Conservation (phyloP, 2,113 vertebrate species). For the Paratilapia polleni region DNA sequence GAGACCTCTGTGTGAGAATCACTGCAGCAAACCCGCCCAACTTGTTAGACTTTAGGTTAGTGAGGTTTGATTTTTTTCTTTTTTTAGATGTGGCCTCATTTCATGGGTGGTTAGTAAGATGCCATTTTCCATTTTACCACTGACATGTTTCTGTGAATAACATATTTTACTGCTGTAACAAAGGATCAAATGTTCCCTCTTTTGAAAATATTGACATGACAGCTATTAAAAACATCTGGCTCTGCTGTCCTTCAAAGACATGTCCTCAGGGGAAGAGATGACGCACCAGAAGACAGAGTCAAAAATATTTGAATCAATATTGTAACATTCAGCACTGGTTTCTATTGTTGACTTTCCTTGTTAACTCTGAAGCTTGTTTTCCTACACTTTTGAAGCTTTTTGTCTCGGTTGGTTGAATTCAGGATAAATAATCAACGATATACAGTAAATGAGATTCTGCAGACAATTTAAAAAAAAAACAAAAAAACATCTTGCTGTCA, state of each 20-base stretch:
- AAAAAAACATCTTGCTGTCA: background rate
- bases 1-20: too few relatives aligned
- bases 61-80: too few relatives aligned
- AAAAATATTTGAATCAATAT: background rate
- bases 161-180: background rate
- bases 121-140: too few relatives aligned
- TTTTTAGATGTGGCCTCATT: too few relatives aligned
- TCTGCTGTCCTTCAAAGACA: too few relatives aligned
- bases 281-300: background rate
- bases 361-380: accelerated
- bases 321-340: background rate
- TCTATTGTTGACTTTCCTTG: background rate
- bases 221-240: background rate
- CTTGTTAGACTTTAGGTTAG: too few relatives aligned
- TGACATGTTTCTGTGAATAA: background rate
- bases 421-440: background rate
- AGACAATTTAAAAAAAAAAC: too few relatives aligned
- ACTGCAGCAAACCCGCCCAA: too few relatives aligned
- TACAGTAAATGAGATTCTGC: background rate
- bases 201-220: background rate
- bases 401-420: background rate
- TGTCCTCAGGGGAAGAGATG: background rate
- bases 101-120: too few relatives aligned
- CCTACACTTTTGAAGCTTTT: background rate
- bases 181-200: background rate